Conservation (phyloP, 2,797 vertebrate genomes). For the Trachurus trachurus region DNA sequence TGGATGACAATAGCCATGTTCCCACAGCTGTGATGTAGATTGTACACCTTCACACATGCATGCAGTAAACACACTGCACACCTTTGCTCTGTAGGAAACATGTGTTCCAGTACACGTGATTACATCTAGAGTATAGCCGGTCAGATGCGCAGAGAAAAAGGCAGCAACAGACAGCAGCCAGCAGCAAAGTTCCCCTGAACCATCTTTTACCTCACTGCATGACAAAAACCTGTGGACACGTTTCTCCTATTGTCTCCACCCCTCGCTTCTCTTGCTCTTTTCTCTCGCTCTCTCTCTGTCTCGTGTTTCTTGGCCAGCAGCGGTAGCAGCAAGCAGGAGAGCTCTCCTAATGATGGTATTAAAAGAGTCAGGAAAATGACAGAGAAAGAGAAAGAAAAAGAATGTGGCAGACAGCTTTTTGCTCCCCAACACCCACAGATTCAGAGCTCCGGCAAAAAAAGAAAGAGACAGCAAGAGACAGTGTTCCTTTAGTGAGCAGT, state of each 20-base stretch:
- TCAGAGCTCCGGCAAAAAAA: conserved; percentile 57
- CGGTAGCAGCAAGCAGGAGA: conserved; percentile 69
- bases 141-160: conserved; percentile 13
- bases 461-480: conserved; percentile 61
- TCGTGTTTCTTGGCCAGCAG: conserved; percentile 75
- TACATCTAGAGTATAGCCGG: neutral
- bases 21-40: conserved; percentile 24
- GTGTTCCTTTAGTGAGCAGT: conserved; percentile 65
- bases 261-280: conserved; percentile 32
- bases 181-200: conserved; percentile 31
- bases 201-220: conserved; percentile 44
- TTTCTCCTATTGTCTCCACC: conserved; percentile 57
- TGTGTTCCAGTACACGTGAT: neutral
- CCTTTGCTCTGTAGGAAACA: conserved; percentile 1
- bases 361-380: conserved; percentile 78
- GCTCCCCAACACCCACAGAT: conserved; percentile 78
- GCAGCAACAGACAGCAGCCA: neutral
- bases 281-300: conserved; percentile 28
- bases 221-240: conserved; percentile 45
- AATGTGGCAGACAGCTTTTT: conserved; percentile 78
- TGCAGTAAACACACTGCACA: conserved; percentile 4
- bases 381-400: conserved; percentile 71
- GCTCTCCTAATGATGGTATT: conserved; percentile 81
- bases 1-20: conserved; percentile 37
- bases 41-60: neutral